These are phyloP conservation scores for Stigmatopora argus DNA, from an alignment of 2,113 vertebrate species.

Conservation along the genomic window DNA sequence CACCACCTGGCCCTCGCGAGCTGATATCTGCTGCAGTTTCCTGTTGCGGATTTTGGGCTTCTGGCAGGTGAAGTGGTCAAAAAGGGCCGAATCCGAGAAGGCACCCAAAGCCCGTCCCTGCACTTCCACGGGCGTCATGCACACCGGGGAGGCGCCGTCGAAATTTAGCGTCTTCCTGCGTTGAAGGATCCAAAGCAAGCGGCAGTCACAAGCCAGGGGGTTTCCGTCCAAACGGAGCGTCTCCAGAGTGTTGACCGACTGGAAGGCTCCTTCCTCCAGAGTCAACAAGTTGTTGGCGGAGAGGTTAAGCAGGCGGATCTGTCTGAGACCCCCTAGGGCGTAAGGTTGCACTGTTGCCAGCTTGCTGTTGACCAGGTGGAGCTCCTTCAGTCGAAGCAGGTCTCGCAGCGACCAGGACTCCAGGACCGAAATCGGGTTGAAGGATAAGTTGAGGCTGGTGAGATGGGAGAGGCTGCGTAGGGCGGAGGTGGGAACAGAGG, in stretches of 20 bases:
- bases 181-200: conserved; percentile 94
- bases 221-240: conserved; percentile 87
- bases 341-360: conserved; percentile 81
- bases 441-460: conserved; percentile 86
- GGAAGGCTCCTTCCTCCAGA: conserved; percentile 87
- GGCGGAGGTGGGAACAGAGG: conserved; percentile 82
- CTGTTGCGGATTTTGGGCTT: conserved; percentile 91
- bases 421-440: conserved; percentile 88
- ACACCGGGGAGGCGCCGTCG: conserved; percentile 81
- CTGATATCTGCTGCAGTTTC: conserved; percentile 82
- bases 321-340: conserved; percentile 83
- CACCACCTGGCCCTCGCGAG: conserved; percentile 80
- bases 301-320: conserved; percentile 89
- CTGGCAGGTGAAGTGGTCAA: conserved; percentile 93
- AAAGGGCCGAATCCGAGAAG: conserved; percentile 87
- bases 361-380: conserved; percentile 85
- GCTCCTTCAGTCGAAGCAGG: conserved; percentile 87
- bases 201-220: conserved; percentile 92
- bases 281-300: conserved; percentile 86
- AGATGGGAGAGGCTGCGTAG: conserved; percentile 86
- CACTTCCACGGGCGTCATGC: conserved; percentile 79
- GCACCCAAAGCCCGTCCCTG: conserved; percentile 81
- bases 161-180: conserved; percentile 92
- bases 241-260: conserved; percentile 90
- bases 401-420: conserved; percentile 87